Conservation (phyloP, 2,113 vertebrate species). For the Tyrannus savana region DNA sequence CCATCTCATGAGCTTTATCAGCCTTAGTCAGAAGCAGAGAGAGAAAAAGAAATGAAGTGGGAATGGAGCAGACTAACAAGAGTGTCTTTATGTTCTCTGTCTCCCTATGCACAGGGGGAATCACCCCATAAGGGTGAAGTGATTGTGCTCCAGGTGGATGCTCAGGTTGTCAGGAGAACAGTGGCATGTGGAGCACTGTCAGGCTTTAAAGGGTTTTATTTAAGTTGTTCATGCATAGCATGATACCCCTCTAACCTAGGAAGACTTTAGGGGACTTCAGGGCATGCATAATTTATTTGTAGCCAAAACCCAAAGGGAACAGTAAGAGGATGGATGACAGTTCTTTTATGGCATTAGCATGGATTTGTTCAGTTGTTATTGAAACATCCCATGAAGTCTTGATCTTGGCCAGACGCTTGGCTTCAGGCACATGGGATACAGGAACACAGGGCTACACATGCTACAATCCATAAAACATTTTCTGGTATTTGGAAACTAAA, state of each 20-base stretch:
- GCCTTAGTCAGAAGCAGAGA: neutral
- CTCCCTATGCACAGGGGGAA: neutral
- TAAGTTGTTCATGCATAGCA: neutral
- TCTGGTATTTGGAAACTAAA: constrained; percentile 24
- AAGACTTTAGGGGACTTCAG: neutral
- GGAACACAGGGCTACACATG: neutral
- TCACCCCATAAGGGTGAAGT: neutral
- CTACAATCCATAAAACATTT: neutral
- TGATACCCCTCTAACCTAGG: neutral
- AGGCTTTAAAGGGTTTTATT: neutral
- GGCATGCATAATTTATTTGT: neutral
- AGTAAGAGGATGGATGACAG: neutral
- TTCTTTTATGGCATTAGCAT: constrained; percentile 3
- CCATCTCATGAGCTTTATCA: neutral
- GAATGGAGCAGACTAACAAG: neutral
- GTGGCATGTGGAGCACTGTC: rapidly evolving
- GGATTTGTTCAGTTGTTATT: constrained; percentile 24
- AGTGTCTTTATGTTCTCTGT: neutral
- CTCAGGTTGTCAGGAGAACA: neutral
- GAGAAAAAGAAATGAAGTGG: neutral
- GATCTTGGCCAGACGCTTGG: neutral
- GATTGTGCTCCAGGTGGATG: neutral
- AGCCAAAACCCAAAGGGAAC: neutral
- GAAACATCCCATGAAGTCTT: neutral
- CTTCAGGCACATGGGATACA: neutral